Conservation (phyloP, 1,140 invertebrate genomes). For the honey bee (Apis mellifera) region Amel_HAv3.1 CM009938.2:1756501-1757000, state of each 20-base stretch:
- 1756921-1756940: neutral
- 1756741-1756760: conserved; percentile 64
- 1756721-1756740: conserved; percentile 47
- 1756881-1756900: neutral
- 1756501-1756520: conserved; percentile 1
- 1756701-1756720: conserved; percentile 45
- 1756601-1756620: conserved; percentile 6
- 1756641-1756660: neutral
- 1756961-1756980: neutral
- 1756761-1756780: conserved; percentile 46
- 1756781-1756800: conserved; percentile 30
- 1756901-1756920: conserved; percentile 35
- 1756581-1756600: neutral
- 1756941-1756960: neutral
- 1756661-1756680: neutral
- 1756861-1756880: conserved; percentile 8
- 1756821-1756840: conserved; percentile 16
- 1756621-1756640: neutral
- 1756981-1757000: neutral
- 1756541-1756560: neutral
- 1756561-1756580: neutral
- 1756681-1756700: conserved; percentile 50
- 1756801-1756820: conserved; percentile 33
- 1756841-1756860: conserved; percentile 44
- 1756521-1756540: neutral